Evolutionary conservation across 2,888 invertebrate genomes (phyloP).

Genomic region (Smittia sp.): DNA sequence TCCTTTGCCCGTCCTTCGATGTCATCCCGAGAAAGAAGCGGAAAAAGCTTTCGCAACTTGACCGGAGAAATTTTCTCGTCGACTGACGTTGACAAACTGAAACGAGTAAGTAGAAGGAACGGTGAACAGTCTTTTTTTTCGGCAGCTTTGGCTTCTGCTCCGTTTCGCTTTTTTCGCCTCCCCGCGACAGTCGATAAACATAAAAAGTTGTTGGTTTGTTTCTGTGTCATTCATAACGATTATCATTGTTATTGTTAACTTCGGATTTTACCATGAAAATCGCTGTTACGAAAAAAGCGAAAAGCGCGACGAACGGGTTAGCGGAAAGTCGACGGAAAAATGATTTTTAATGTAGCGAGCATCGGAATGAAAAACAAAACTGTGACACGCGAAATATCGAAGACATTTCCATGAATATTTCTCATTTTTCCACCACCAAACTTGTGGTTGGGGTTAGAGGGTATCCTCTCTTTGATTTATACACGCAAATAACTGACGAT

Average conservation of each 20-base stretch:
- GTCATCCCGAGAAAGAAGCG: conserved; percentile 68
- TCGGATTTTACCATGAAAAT: background rate
- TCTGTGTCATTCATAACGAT: conserved; percentile 17
- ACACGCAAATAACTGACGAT: too few relatives aligned
- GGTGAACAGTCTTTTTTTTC: conserved; percentile 6
- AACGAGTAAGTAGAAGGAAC: background rate
- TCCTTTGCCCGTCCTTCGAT: conserved; percentile 68
- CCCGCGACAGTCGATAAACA: background rate
- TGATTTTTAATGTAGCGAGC: background rate
- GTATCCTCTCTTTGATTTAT: too few relatives aligned
- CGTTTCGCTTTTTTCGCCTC: background rate
- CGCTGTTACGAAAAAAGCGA: background rate
- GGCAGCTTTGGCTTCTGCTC: background rate
- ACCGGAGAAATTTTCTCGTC: background rate
- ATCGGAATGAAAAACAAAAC: background rate
- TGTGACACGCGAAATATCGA: conserved; percentile 14
- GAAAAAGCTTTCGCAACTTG: conserved; percentile 63
- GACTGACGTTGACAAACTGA: conserved; percentile 19
- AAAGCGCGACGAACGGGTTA: conserved; percentile 8
- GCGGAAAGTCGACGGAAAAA: background rate
- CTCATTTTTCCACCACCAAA: background rate
- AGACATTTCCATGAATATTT: background rate
- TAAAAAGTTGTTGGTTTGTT: background rate
- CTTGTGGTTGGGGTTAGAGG: too few relatives aligned
- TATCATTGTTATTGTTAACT: conserved; percentile 8